Conservation (phyloP, 1,140 invertebrate genomes). For the Leptonema lineaticorne region DNA sequence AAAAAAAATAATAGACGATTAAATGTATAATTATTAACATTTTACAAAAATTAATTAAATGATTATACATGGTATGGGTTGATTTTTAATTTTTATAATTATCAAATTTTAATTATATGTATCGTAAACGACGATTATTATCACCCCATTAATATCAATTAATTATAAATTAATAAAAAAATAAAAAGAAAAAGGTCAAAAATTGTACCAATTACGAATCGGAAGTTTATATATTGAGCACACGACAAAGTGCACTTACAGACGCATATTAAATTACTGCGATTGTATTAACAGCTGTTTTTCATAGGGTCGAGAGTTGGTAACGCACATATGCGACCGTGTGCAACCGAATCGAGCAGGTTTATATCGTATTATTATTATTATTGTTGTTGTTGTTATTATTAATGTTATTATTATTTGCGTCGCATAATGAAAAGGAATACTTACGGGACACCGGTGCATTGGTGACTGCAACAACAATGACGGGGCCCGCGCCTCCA, state of each 20-base stretch:
- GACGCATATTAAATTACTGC: neutral
- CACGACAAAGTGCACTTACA: neutral
- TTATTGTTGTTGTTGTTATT: too few relatives aligned
- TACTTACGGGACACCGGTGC: constrained; percentile 24
- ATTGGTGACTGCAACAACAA: constrained; percentile 9
- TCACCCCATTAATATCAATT: too few relatives aligned
- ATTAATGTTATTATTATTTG: too few relatives aligned
- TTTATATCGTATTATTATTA: neutral
- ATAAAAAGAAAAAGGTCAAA: neutral
- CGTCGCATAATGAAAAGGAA: too few relatives aligned
- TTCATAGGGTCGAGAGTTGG: too few relatives aligned
- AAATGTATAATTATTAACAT: too few relatives aligned
- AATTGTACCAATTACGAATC: neutral
- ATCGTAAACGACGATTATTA: too few relatives aligned
- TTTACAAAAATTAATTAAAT: too few relatives aligned
- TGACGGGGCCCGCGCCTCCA: constrained; percentile 21
- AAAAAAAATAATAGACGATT: too few relatives aligned
- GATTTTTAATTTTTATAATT: too few relatives aligned
- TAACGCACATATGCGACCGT: neutral
- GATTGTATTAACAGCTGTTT: neutral
- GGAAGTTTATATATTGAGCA: neutral
- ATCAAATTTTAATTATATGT: too few relatives aligned
- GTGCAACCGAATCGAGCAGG: constrained; percentile 5
- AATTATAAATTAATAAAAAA: neutral
- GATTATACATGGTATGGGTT: too few relatives aligned